A percentile compares a stretch with the other conserved stretches of the same genome.
Evolutionary conservation across 2,113 vertebrate genomes (phyloP).

Genomic region (Protomyctophum bolini): DNA sequence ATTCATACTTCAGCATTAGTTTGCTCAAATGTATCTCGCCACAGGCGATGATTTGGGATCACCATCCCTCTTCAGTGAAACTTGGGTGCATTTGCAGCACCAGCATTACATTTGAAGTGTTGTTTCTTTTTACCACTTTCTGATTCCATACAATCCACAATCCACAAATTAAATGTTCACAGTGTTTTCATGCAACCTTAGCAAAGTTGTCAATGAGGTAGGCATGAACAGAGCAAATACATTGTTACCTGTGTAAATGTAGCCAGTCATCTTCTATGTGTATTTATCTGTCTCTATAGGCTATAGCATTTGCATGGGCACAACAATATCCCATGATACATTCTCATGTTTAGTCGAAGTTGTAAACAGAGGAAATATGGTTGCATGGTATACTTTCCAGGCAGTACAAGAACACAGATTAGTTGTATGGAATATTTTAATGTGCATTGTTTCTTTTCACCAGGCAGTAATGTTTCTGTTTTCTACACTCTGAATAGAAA

Average conservation of each 20-base stretch:
- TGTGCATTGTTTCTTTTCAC: constrained; percentile 12
- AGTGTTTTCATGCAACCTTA: constrained; percentile 41
- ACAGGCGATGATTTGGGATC: too few species aligned
- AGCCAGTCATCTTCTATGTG: neutral
- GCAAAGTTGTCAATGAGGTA: constrained; percentile 23
- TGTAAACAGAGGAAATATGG: constrained; percentile 9
- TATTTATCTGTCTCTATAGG: neutral
- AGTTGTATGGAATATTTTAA: neutral
- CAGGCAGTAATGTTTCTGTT: constrained; percentile 7
- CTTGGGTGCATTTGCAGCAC: too few species aligned
- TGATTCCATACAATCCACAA: too few species aligned
- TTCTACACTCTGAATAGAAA: neutral
- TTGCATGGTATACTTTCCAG: neutral
- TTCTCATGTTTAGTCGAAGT: neutral
- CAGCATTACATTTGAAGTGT: too few species aligned
- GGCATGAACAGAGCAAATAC: neutral
- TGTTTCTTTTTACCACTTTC: too few species aligned
- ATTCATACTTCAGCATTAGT: too few species aligned
- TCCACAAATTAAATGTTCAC: constrained; percentile 16
- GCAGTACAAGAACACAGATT: neutral
- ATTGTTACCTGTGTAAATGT: neutral
- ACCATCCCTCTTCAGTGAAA: too few species aligned
- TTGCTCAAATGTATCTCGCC: too few species aligned
- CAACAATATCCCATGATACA: neutral
- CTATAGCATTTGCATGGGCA: too few species aligned